Percentiles rank a stretch among this genome's conserved stretches.
Evolutionary conservation across 1,140 invertebrate genomes (phyloP).

Genomic region (Drosophila saltans): DNA sequence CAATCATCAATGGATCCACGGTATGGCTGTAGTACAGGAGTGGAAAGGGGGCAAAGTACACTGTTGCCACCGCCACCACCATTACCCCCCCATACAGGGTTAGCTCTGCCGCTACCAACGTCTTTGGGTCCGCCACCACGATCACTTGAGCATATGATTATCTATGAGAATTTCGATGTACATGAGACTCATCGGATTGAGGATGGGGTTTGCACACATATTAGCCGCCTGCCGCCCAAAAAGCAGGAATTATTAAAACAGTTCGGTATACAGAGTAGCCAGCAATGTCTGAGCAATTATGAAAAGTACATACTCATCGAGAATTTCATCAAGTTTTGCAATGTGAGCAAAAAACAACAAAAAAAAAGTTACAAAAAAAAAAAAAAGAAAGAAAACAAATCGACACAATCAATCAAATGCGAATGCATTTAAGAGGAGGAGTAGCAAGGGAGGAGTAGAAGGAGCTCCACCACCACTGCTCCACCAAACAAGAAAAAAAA

Average conservation of each 20-base stretch:
- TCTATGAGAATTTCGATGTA: conserved; percentile 82
- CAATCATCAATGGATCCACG: conserved; percentile 44
- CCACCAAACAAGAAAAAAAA: neutral
- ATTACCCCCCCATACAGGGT: conserved; percentile 23
- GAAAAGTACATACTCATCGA: conserved; percentile 83
- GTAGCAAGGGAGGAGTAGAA: conserved; percentile 20
- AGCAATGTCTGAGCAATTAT: conserved; percentile 83
- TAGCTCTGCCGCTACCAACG: conserved; percentile 42
- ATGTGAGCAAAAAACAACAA: conserved; percentile 74
- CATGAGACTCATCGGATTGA: conserved; percentile 81
- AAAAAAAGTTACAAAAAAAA: too few relatives aligned
- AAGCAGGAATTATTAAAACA: conserved; percentile 83
- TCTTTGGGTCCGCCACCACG: conserved; percentile 60
- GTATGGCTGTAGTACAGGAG: conserved; percentile 53
- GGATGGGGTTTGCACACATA: conserved; percentile 81
- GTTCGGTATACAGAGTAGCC: conserved; percentile 83
- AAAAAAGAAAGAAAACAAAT: conserved; percentile 29
- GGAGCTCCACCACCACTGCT: conserved; percentile 9
- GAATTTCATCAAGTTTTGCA: conserved; percentile 83
- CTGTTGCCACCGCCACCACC: conserved; percentile 47
- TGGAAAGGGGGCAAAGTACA: conserved; percentile 44
- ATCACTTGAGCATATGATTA: conserved; percentile 73
- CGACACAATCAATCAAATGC: conserved; percentile 23
- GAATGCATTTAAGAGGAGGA: conserved; percentile 15
- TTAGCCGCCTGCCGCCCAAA: conserved; percentile 80